Evolutionary conservation across 2,888 invertebrate species (phyloP), one percentile per base, ranked within the genome.

Genomic region (Hedya salicella): DNA sequence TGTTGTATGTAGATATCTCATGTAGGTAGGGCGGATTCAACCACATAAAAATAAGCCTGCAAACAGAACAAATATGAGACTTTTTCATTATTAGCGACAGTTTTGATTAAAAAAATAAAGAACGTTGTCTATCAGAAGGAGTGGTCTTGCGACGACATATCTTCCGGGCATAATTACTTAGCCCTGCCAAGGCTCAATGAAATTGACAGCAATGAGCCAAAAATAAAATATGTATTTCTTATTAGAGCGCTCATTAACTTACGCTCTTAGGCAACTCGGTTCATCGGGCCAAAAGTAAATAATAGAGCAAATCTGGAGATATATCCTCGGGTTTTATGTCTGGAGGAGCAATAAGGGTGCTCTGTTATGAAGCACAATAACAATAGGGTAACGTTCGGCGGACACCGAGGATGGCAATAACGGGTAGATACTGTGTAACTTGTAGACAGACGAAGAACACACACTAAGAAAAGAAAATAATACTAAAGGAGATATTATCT

Each of bases 301-400:
- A 36, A 36, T 42, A 56, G 13, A 63, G 56, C 48, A 42, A 57
- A 50, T 57, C 49, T 32, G 17, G 19, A 40, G 46, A 63, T 56
- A 56, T 32, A 36, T 44, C 19, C 54, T 3, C 5, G 19, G 40
- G 49, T 40, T 13, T 49, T 30, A 60, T 50, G n/a, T 52, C 48
- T 30, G 42, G 54, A 57, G 32, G 32, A 48, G 61, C 64, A 64
- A 64, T 64, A 64, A 59, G 44, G 44, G 36, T 39, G 50, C 42
- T 49, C 56, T 17, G 57, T 64, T 59, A 64, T 44, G 50, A 17
- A 44, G n/a, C 64, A 21, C 32, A 57, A 57, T 64, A 64, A 57
- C 64, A 64, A 57, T 64, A 44, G 44, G 49, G 19, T 14, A 60
- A 59, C 25, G 17, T 40, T 50, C 16, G 40, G 25, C 30, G 52